Conservation (phyloP, 2,113 vertebrate species). For the Felis catus region F.catus_Fca126_mat1.0 CM031413.1:134502001-134502500, state of each 20-base stretch:
- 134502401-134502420: not conserved
- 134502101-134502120: not conserved
- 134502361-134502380: not conserved
- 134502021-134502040: not conserved
- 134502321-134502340: not conserved
- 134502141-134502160: not conserved
- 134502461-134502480: not conserved
- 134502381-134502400: not conserved
- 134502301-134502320: not conserved
- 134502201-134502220: not conserved
- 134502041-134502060: not conserved
- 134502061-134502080: not conserved
- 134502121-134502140: not conserved
- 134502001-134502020: not conserved
- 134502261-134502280: not conserved
- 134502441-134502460: not conserved
- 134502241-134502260: not conserved
- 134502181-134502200: not conserved
- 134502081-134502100: not conserved
- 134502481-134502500: not conserved
- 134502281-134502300: not conserved
- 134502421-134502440: not conserved
- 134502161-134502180: not conserved
- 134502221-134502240: not conserved
- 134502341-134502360: constrained; percentile 2